Conservation (phyloP, 2,797 vertebrate species). For the Phoeniculus purpureus region DNA sequence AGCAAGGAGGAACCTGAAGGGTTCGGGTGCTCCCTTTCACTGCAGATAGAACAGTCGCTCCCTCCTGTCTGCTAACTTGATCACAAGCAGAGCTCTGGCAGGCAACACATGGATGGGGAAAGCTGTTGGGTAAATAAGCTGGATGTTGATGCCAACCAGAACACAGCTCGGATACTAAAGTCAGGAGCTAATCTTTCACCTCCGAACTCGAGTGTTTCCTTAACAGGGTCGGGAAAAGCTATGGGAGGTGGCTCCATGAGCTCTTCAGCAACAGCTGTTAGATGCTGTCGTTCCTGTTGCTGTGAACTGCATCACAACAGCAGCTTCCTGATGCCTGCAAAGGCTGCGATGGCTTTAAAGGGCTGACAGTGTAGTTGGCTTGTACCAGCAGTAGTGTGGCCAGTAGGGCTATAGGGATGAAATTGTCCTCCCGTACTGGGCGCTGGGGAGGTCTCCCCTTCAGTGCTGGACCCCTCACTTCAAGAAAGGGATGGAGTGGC, state of each 20-base stretch:
- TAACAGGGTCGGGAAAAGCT: not conserved
- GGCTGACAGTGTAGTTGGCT: not conserved
- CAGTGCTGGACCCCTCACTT: too few relatives aligned
- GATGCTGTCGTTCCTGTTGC: not conserved
- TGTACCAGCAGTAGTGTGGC: not conserved
- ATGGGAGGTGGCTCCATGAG: not conserved
- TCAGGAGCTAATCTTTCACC: not conserved
- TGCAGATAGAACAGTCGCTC: not conserved
- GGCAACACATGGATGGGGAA: not conserved
- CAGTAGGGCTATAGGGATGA: too few relatives aligned
- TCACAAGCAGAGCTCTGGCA: not conserved
- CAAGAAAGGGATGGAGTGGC: too few relatives aligned
- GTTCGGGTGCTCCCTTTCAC: not conserved
- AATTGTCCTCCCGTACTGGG: too few relatives aligned
- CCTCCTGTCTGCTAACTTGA: not conserved
- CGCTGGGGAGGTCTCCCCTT: too few relatives aligned
- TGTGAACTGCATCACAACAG: not conserved
- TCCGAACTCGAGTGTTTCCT: not conserved
- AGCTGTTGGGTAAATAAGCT: not conserved
- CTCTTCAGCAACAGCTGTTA: not conserved
- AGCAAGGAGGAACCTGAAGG: not conserved
- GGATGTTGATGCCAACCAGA: not conserved
- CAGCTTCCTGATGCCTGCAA: not conserved
- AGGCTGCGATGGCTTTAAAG: not conserved
- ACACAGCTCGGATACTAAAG: not conserved